These are phyloP conservation scores for Trinectes maculatus DNA, from an alignment of 2,113 vertebrate genomes.

Conservation along the genomic window DNA sequence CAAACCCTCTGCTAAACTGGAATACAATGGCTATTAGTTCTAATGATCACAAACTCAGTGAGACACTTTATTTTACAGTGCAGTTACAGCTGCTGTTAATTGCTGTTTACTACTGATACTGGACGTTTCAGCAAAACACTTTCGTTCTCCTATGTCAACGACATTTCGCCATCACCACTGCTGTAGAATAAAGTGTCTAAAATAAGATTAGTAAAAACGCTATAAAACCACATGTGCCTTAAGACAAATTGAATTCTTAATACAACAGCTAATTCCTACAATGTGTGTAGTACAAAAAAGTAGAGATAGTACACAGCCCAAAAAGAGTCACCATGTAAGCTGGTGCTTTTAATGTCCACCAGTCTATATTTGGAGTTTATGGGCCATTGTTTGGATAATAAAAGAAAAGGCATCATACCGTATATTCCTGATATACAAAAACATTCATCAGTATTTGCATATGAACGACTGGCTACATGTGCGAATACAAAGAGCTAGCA, in stretches of 20 bases:
- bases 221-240: slow-evolving; percentile 71
- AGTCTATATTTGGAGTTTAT: slow-evolving; percentile 47
- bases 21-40: slow-evolving; percentile 61
- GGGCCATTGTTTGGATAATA: slow-evolving; percentile 72
- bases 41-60: slow-evolving; percentile 59
- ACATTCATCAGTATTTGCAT: slow-evolving; percentile 77
- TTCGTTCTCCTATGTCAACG: slow-evolving; percentile 20
- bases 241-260: slow-evolving; percentile 68
- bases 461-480: slow-evolving; percentile 73
- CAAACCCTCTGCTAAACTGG: slow-evolving; percentile 53
- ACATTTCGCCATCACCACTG: slow-evolving; percentile 24
- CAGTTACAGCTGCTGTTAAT: slow-evolving; percentile 33
- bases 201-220: slow-evolving; percentile 63
- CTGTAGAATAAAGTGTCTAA: slow-evolving; percentile 74
- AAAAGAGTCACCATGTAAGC: slow-evolving; percentile 44
- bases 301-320: slow-evolving; percentile 60
- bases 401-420: slow-evolving; percentile 64
- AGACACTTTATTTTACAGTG: slow-evolving; percentile 75
- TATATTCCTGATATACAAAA: slow-evolving; percentile 81
- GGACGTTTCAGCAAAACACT: slow-evolving; percentile 45
- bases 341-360: slow-evolving; percentile 49
- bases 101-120: slow-evolving; percentile 41
- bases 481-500: slow-evolving; percentile 73
- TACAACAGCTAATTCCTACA: slow-evolving; percentile 64
- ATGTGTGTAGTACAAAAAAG: slow-evolving; percentile 59